phyloP scores from a whole-genome alignment of 2,113 vertebrate species.

The Scytalopus superciliaris region DNA sequence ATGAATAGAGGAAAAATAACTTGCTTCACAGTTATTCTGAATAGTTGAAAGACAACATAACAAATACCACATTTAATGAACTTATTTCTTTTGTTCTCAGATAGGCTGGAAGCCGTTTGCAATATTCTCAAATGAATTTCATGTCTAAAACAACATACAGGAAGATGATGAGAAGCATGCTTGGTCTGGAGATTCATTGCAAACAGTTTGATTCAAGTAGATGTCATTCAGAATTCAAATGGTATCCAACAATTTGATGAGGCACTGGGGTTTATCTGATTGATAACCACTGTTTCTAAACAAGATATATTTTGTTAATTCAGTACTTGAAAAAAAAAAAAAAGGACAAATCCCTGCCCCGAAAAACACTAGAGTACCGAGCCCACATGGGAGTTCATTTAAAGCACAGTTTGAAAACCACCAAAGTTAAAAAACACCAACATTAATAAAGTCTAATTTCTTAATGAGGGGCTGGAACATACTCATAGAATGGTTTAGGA shows the following conservation, averaged over 20 bases:
- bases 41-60: background rate
- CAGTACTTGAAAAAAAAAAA: background rate
- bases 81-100: background rate
- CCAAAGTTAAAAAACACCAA: background rate
- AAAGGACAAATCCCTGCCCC: background rate
- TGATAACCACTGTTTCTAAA: background rate
- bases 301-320: background rate
- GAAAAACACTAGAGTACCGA: background rate
- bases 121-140: background rate
- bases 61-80: fast-evolving
- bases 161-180: background rate
- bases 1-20: background rate
- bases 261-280: background rate
- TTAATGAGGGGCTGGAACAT: background rate
- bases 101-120: background rate
- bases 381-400: background rate
- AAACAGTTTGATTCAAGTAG: background rate
- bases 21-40: background rate
- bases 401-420: background rate
- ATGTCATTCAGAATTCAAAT: background rate
- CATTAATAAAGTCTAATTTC: background rate
- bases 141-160: background rate
- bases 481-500: background rate
- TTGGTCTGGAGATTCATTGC: background rate
- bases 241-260: background rate